Percentiles rank a stretch among this genome's conserved stretches.
Evolutionary conservation across 2,113 vertebrate genomes (phyloP).

Genomic region (Triplophysa tibetana): DNA sequence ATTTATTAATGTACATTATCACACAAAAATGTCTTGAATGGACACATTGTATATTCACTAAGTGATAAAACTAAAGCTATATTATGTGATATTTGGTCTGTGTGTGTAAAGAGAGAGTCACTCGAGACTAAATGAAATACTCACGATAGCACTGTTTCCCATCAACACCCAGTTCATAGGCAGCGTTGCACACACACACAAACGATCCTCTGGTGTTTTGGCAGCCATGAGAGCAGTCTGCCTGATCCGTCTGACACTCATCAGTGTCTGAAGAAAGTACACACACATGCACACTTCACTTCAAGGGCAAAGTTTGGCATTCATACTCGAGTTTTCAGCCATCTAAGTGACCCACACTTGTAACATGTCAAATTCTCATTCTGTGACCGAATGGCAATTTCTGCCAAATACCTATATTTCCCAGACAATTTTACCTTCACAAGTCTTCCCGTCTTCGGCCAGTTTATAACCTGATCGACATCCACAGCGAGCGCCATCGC

Average conservation of each 20-base stretch:
- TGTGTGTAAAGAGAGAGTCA: background rate
- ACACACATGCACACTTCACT: slow-evolving; percentile 30
- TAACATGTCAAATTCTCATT: background rate
- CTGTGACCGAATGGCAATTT: background rate
- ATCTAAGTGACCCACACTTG: background rate
- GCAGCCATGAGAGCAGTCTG: slow-evolving; percentile 84
- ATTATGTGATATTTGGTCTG: background rate
- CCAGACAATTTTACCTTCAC: slow-evolving; percentile 74
- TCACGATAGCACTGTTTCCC: slow-evolving; percentile 90
- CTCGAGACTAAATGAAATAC: slow-evolving; percentile 54
- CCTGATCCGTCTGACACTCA: slow-evolving; percentile 76
- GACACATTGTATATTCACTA: no score
- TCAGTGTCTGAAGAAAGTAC: slow-evolving; percentile 79
- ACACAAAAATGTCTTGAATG: no score
- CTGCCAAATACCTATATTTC: background rate
- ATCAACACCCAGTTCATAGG: slow-evolving; percentile 88
- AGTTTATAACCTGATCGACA: slow-evolving; percentile 82
- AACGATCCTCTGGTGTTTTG: slow-evolving; percentile 89
- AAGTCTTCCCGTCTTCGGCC: slow-evolving; percentile 76
- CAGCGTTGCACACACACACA: slow-evolving; percentile 80
- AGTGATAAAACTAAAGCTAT: no score
- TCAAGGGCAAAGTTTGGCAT: background rate
- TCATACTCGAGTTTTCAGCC: background rate
- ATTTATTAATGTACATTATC: no score
- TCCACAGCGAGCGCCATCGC: slow-evolving; percentile 73